phyloP scores from a whole-genome alignment of 37 sponge, comb jelly and placozoan genomes.

The Ianthella basta region DNA sequence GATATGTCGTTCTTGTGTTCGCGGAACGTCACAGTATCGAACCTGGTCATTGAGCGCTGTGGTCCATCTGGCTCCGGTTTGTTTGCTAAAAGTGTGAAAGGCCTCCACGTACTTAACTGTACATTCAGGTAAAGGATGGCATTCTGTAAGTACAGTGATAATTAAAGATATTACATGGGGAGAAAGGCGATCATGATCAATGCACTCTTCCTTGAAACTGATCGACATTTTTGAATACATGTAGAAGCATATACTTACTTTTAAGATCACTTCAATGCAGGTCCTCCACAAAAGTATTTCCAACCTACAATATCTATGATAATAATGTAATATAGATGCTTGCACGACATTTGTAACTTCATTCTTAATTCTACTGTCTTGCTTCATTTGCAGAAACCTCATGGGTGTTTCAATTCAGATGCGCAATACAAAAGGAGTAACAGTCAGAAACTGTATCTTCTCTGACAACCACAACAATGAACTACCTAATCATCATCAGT shows the following conservation, averaged over 20 bases:
- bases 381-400: neutral
- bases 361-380: too few species aligned
- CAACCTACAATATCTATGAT: too few species aligned
- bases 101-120: constrained; percentile 42
- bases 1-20: constrained; percentile 48
- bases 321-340: too few species aligned
- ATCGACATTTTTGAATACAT: too few species aligned
- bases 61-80: constrained; percentile 60
- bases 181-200: too few species aligned
- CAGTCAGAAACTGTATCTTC: constrained; percentile 49
- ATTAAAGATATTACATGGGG: too few species aligned
- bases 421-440: neutral
- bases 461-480: neutral
- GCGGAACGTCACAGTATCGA: constrained; percentile 26
- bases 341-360: too few species aligned
- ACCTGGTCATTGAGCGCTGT: constrained; percentile 59
- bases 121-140: constrained; percentile 63
- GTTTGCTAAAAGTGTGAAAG: constrained; percentile 32
- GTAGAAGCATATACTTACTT: too few species aligned
- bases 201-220: too few species aligned
- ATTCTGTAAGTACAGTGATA: too few species aligned
- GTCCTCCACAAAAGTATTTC: too few species aligned
- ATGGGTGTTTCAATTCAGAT: constrained; percentile 54
- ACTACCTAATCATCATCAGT: neutral
- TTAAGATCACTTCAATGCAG: too few species aligned